Evolutionary conservation across 2,888 invertebrate genomes (phyloP), one percentile per base, ranked within the genome.

Genomic region (Heteromyza rotundicornis): DNA sequence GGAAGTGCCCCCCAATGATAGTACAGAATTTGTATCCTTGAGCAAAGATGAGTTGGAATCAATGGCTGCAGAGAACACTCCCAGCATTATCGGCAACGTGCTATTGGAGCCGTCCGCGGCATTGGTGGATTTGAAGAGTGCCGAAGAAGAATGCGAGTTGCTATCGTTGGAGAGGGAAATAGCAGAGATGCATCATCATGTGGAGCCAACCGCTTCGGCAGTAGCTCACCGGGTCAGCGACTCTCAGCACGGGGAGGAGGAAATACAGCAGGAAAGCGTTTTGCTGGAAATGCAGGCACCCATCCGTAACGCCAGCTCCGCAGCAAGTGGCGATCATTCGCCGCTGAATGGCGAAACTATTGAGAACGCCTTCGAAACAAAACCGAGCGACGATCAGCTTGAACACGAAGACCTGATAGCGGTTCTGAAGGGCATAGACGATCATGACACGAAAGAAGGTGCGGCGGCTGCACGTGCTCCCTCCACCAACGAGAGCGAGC

Each of bases 381-480:
- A 23, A 12, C 62, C 58, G 35, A 55, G 1, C 2, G 22, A 7
- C 32, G 0, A 50, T 16, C 54, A 74, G 0, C 53, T 80, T 10
- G 73, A 77, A 14, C 79, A 82, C 57, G 79, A 79, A 17, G 84
- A 84, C 62, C 70, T 84, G 62, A 84, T 87, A 16, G 86, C 85
- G 63, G 83, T 84, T 23, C 75, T 88, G 35, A 87, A 87, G 20
- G 84, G 86, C 69, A 85, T 86, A 63, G 87, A 87, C 83, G 84
- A 85, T 65, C 84, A 84, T 7, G 14, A 14, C 22, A 63, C 65
- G 72, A 86, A 86, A 63, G 84, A 84, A 51, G 70, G 71, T 24
- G 49, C 65, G 36, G 84, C 60, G 50, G 58, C n/a, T n/a, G 10
- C 35, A 1, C 52, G 53, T 10, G 10, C 40, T 20, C 19, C 20